A percentile compares a stretch with the other conserved stretches of the same genome.
phyloP scores from a whole-genome alignment of 2,113 vertebrate genomes.

The Ptychochromis oligacanthus region DNA sequence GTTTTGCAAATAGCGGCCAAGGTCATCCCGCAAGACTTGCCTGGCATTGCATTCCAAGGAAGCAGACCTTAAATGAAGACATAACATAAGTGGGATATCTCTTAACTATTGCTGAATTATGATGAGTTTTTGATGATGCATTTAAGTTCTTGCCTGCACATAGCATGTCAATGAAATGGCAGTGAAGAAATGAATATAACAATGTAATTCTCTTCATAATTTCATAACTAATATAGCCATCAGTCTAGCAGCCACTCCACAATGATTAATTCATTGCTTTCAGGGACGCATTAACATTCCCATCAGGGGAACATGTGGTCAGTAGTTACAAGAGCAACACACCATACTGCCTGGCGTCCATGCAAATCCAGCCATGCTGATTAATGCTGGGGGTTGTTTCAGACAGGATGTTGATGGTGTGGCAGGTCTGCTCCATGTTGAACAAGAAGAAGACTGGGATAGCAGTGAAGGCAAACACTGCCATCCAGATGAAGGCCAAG shows the following conservation, averaged over 20 bases:
- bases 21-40: constrained; percentile 91
- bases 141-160: neutral
- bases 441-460: constrained; percentile 96
- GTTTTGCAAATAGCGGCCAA: constrained; percentile 95
- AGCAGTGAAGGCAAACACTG: constrained; percentile 90
- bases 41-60: constrained; percentile 94
- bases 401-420: constrained; percentile 89
- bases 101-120: constrained; percentile 34
- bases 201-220: constrained; percentile 21
- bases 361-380: constrained; percentile 87
- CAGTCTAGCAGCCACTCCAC: constrained; percentile 14
- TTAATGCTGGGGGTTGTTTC: constrained; percentile 90
- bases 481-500: constrained; percentile 92
- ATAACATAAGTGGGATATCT: constrained; percentile 29
- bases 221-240: constrained; percentile 40
- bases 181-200: constrained; percentile 5
- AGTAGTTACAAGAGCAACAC: constrained; percentile 59
- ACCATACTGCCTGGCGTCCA: constrained; percentile 97
- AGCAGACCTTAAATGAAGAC: constrained; percentile 85
- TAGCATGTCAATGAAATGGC: constrained; percentile 7
- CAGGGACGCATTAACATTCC: constrained; percentile 59
- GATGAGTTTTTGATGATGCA: constrained; percentile 17
- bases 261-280: constrained; percentile 43
- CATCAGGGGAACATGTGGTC: constrained; percentile 43
- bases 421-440: constrained; percentile 95